Percentiles rank a stretch among this genome's conserved stretches.
phyloP scores from a whole-genome alignment of 2,797 vertebrate species.

The Ambastaia sidthimunki region DNA sequence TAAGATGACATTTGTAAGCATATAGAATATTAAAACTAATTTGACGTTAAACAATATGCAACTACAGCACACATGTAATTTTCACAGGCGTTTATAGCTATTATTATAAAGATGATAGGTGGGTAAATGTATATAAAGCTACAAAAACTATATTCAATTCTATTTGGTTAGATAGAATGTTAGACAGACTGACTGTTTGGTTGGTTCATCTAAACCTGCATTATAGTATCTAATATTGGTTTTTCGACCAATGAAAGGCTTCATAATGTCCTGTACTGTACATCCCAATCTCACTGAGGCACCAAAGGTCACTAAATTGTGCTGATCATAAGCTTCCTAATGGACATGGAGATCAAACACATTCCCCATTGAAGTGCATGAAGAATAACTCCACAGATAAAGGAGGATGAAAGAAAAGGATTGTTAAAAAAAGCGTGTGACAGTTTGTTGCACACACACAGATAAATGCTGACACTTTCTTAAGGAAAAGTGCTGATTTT shows the following conservation, averaged over 20 bases:
- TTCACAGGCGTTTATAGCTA: neutral
- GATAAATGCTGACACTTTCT: slow-evolving; percentile 54
- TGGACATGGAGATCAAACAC: slow-evolving; percentile 52
- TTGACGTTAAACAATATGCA: neutral
- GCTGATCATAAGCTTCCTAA: slow-evolving; percentile 34
- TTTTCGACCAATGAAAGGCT: neutral
- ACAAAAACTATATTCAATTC: neutral
- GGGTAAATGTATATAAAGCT: neutral
- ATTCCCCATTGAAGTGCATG: slow-evolving; percentile 38
- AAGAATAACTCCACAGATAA: slow-evolving; percentile 38
- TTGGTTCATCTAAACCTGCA: neutral
- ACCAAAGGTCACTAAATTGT: slow-evolving; percentile 27
- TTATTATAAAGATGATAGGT: neutral
- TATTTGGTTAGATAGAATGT: neutral
- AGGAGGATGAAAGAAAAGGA: slow-evolving; percentile 54
- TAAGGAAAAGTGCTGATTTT: slow-evolving; percentile 45
- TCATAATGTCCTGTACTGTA: slow-evolving; percentile 10
- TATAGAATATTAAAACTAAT: neutral
- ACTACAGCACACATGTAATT: neutral
- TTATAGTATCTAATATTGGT: neutral
- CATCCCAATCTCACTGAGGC: neutral
- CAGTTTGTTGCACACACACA: slow-evolving; percentile 36
- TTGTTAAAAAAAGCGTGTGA: slow-evolving; percentile 39
- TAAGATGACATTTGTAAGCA: neutral
- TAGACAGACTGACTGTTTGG: neutral